These are phyloP conservation scores for Callosobruchus maculatus DNA, from an alignment of 2,888 invertebrate genomes.

Conservation along the genomic window DNA sequence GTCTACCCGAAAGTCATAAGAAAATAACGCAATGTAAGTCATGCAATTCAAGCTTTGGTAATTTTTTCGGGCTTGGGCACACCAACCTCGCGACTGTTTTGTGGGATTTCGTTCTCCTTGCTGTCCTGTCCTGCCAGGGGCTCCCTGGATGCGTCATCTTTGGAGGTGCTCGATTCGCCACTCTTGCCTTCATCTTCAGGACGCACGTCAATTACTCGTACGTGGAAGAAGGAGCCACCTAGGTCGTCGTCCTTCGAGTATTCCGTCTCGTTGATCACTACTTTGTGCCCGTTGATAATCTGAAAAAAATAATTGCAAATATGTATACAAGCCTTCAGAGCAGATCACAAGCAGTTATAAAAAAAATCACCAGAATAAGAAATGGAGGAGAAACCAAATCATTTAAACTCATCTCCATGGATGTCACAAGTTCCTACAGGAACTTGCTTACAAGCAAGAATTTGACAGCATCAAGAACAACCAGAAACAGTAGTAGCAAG, in stretches of 20 bases:
- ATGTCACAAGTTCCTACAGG: too few relatives aligned
- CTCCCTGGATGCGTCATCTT: constrained; percentile 26
- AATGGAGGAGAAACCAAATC: too few relatives aligned
- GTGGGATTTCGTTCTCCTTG: constrained; percentile 40
- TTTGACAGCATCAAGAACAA: too few relatives aligned
- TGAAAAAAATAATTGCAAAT: constrained; percentile 24
- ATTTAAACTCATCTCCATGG: too few relatives aligned
- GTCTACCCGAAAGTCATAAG: too few relatives aligned
- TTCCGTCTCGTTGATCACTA: constrained; percentile 55
- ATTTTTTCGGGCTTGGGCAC: constrained; percentile 39
- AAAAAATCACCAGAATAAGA: too few relatives aligned
- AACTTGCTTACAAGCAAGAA: too few relatives aligned
- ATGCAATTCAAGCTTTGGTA: constrained; percentile 10
- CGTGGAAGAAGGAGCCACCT: constrained; percentile 46
- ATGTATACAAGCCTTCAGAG: too few relatives aligned
- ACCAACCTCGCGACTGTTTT: constrained; percentile 41
- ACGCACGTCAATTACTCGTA: constrained; percentile 50
- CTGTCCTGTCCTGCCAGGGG: constrained; percentile 38
- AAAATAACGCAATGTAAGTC: not conserved
- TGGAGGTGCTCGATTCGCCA: constrained; percentile 29
- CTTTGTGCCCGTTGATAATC: constrained; percentile 54
- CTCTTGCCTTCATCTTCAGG: constrained; percentile 34
- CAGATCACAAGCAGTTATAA: too few relatives aligned
- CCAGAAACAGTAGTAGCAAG: too few relatives aligned
- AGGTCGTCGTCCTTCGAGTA: constrained; percentile 46